A percentile compares a stretch with the other conserved stretches of the same genome.
Conservation (phyloP, 2,113 vertebrate species). For the Cochlearius cochlearius region DNA sequence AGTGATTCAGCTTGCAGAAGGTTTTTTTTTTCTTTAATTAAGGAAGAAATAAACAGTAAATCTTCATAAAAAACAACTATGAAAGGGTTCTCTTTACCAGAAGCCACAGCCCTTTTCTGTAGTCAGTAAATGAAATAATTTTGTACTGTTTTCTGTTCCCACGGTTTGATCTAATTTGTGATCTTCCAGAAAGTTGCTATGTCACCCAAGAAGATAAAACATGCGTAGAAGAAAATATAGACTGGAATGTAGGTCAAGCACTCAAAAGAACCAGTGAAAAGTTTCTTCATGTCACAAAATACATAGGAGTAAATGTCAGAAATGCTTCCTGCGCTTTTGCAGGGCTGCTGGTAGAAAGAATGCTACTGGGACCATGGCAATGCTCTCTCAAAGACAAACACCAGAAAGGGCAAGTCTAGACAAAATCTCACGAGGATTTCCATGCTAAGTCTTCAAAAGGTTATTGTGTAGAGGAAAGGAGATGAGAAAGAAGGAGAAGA, state of each 20-base stretch:
- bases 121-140: conserved; percentile 30
- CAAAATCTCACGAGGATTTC: background rate
- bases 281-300: conserved; percentile 4
- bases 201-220: conserved; percentile 25
- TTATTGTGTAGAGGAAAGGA: background rate
- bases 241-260: conserved; percentile 2
- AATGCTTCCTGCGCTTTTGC: background rate
- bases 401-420: background rate
- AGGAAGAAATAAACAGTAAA: conserved; percentile 30
- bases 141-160: conserved; percentile 12
- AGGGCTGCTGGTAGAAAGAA: background rate
- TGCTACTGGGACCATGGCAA: background rate
- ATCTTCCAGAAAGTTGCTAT: background rate
- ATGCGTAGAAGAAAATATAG: background rate
- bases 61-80: conserved; percentile 10
- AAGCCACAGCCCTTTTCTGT: conserved; percentile 18
- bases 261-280: background rate
- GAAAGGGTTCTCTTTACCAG: conserved; percentile 16
- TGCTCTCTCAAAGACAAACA: background rate
- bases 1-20: conserved; percentile 61
- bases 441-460: background rate
- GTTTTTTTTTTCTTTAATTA: background rate
- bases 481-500: background rate
- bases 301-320: background rate
- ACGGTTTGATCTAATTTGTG: background rate